Evolutionary conservation across 92 coral and sea anemone species (phyloP).

Genomic region (Siderastrea radians): DNA sequence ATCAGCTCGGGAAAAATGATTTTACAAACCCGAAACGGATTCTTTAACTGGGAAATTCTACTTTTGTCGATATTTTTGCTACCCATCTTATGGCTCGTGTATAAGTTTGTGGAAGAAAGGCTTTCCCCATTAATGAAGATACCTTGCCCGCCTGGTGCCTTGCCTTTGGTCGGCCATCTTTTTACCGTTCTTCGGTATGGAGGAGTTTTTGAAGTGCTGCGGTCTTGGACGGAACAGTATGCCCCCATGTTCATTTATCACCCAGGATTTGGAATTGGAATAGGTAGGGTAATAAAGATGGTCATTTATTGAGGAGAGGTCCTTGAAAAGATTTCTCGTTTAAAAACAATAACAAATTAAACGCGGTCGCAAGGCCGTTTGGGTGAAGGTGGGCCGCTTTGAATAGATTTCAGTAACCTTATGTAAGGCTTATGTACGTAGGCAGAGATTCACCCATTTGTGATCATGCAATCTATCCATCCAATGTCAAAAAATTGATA

Average conservation of each 20-base stretch:
- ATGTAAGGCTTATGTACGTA: no score
- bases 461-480: no score
- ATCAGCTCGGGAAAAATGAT: background rate
- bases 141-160: slow-evolving; percentile 66
- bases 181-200: slow-evolving; percentile 33
- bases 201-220: slow-evolving; percentile 10
- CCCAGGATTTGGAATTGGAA: slow-evolving; percentile 62
- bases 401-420: no score
- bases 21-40: no score
- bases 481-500: no score
- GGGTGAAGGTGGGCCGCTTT: no score
- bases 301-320: no score
- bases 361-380: no score
- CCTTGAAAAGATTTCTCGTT: no score
- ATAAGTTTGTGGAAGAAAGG: slow-evolving; percentile 56
- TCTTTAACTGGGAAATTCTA: background rate
- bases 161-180: slow-evolving; percentile 72
- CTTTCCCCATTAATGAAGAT: slow-evolving; percentile 69
- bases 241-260: slow-evolving; percentile 50
- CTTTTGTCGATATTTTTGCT: slow-evolving; percentile 18
- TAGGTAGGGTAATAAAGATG: slow-evolving; percentile 21
- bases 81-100: slow-evolving; percentile 35
- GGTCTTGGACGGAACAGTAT: slow-evolving; percentile 61
- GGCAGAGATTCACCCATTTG: no score
- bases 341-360: no score